These are phyloP conservation scores for Pithys albifrons DNA, from an alignment of 2,113 vertebrate genomes.

Conservation along the genomic window DNA sequence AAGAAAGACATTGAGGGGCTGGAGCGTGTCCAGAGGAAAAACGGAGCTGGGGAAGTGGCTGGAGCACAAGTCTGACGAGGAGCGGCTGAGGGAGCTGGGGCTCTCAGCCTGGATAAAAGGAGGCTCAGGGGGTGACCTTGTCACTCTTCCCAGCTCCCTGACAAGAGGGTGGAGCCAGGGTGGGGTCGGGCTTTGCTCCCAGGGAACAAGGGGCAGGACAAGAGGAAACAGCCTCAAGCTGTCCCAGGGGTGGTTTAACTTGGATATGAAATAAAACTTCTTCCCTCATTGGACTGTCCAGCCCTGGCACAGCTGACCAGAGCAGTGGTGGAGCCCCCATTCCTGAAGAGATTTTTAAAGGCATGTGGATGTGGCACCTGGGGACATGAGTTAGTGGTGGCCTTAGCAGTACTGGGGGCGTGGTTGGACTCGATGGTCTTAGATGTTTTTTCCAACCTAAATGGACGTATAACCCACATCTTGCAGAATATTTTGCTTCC, in stretches of 20 bases:
- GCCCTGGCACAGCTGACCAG: neutral
- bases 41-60: neutral
- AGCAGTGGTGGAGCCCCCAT: neutral
- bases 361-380: neutral
- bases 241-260: neutral
- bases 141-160: neutral
- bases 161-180: neutral
- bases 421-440: neutral
- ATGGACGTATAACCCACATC: neutral
- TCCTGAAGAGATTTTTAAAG: neutral
- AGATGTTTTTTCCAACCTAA: neutral
- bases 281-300: neutral
- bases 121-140: neutral
- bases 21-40: neutral
- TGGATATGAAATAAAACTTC: neutral
- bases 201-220: neutral
- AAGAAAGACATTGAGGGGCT: neutral
- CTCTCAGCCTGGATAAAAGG: neutral
- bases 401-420: neutral
- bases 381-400: neutral
- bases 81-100: neutral
- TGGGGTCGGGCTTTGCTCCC: neutral
- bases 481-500: neutral
- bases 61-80: neutral
- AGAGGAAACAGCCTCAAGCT: neutral